Percentiles rank a stretch among this genome's conserved stretches.
phyloP scores from a whole-genome alignment of 2,797 vertebrate species.

The Cephalopachus bancanus region DNA sequence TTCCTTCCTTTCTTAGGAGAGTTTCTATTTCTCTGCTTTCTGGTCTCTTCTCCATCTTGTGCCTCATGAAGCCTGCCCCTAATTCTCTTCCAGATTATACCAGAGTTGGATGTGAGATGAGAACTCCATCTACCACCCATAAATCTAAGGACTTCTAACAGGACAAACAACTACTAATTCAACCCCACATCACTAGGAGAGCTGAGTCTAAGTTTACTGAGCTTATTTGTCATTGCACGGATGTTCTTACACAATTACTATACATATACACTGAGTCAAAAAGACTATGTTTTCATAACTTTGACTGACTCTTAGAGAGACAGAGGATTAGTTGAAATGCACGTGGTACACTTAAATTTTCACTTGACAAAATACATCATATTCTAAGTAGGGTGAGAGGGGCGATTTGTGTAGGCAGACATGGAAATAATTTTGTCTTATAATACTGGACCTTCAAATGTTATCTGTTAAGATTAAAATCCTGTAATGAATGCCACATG shows the following conservation, averaged over 20 bases:
- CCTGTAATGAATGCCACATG: background rate
- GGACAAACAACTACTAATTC: background rate
- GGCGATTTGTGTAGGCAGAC: background rate
- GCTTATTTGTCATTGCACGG: background rate
- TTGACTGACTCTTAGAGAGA: conserved; percentile 44
- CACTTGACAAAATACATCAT: background rate
- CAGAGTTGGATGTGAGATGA: background rate
- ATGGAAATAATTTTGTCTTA: background rate
- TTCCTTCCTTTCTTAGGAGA: background rate
- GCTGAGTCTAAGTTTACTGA: background rate
- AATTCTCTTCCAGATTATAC: background rate
- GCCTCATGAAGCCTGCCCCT: background rate
- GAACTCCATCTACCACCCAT: background rate
- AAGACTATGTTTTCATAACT: background rate
- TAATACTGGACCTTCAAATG: background rate
- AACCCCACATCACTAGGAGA: background rate
- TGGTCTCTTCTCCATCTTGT: background rate
- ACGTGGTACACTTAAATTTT: background rate
- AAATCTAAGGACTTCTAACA: background rate
- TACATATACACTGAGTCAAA: background rate
- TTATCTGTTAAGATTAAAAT: conserved; percentile 15
- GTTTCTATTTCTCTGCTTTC: background rate
- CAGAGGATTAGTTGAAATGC: background rate
- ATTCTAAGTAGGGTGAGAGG: conserved; percentile 20
- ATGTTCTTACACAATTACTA: background rate